Conservation (phyloP, 2,888 invertebrate species). For the Eristalis arbustorum region DNA sequence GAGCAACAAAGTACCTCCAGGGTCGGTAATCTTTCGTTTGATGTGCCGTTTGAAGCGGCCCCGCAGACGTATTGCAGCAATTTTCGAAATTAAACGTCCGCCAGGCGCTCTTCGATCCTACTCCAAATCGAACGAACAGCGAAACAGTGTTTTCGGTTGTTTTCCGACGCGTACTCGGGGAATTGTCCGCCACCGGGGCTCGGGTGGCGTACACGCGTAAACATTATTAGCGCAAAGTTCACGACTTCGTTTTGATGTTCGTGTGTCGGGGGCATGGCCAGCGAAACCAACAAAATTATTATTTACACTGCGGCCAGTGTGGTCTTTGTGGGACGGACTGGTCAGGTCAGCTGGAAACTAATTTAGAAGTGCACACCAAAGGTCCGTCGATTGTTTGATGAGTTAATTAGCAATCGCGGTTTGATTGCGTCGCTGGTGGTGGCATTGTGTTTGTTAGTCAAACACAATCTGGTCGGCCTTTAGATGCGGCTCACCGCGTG, state of each 20-base stretch:
- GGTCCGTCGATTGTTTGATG: conserved; percentile 3
- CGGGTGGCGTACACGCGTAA: conserved; percentile 5
- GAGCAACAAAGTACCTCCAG: neutral
- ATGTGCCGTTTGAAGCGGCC: neutral
- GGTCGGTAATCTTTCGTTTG: neutral
- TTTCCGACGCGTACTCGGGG: neutral
- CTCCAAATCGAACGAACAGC: neutral
- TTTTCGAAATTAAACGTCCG: neutral
- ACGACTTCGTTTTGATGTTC: conserved; percentile 15
- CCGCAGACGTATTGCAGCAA: neutral
- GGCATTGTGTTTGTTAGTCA: neutral
- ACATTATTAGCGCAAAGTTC: neutral
- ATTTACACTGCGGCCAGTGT: neutral
- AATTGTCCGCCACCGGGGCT: too few species aligned
- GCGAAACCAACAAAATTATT: conserved; percentile 14
- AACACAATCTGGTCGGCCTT: neutral
- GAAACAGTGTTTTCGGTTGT: too few species aligned
- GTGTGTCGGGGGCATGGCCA: neutral
- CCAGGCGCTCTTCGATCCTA: neutral
- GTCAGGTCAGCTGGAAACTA: conserved; percentile 24
- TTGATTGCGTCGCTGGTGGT: neutral
- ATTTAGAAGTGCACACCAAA: conserved; percentile 16
- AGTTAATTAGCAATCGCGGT: conserved; percentile 22
- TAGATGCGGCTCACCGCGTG: neutral
- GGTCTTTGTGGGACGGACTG: neutral